Evolutionary conservation across 2,888 invertebrate species (phyloP), one percentile per base, ranked within the genome.

Genomic region (Acronicta alni): DNA sequence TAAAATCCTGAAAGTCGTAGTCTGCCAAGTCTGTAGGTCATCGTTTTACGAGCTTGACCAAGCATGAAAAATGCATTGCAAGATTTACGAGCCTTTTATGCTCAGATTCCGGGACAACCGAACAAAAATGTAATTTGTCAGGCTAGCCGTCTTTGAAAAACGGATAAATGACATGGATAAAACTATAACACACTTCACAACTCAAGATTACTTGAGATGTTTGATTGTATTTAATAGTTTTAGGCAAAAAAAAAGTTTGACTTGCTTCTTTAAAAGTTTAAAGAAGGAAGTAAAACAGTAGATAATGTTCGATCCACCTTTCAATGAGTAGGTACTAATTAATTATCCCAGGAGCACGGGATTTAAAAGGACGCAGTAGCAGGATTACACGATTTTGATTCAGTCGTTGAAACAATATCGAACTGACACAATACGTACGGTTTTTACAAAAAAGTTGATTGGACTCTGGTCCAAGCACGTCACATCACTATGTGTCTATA

Each of bases 31-130:
- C 64, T 57, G 54, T 69, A 70, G 72, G 79, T 81, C 82, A 83
- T 85, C 78, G 77, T 82, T 85, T 85, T 84, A 84, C 78, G 77
- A 79, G 83, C 80, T 85, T 82, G 88, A 83, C 86, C 87, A 78
- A 83, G 82, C 85, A 84, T 87, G 86, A 86, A 87, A 88, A 88
- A 88, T 87, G 88, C 87, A 88, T 83, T 79, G 79, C 73, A 79
- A 79, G 83, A 86, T 87, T 87, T 87, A 88, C 81, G 86, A 82
- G 62, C 55, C 78, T 86, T 86, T 84, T 86, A 88, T 84, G 81
- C 79, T 77, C 79, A 82, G 83, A 85, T 83, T 84, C 81, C 75
- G 79, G 80, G 79, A 83, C 77, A 83, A 75, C 80, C 80, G 71
- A 83, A 82, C 85, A 83, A 85, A 87, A 86, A 84, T 86, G 85